These are phyloP conservation scores for Maconellicoccus hirsutus DNA, from an alignment of 1,140 invertebrate species.

Conservation along the genomic window DNA sequence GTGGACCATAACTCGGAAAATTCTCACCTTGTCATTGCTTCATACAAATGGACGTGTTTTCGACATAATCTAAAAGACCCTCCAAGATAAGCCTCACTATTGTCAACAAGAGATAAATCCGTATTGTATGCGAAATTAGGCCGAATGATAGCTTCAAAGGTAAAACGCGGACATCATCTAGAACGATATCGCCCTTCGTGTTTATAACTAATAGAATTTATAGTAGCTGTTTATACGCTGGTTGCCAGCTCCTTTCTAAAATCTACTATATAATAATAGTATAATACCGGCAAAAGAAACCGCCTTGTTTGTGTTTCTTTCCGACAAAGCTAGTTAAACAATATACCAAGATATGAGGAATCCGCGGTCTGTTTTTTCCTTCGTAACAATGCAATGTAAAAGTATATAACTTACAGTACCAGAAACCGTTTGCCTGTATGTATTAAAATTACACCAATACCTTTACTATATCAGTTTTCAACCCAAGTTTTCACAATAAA, in stretches of 20 bases:
- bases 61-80: not conserved
- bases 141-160: not conserved
- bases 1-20: not conserved
- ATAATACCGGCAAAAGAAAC: conserved; percentile 20
- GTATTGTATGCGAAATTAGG: not conserved
- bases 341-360: conserved; percentile 1
- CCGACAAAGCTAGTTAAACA: conserved; percentile 13
- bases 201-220: conserved; percentile 16
- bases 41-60: not conserved
- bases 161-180: not conserved
- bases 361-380: not conserved
- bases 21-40: not conserved
- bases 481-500: too few species aligned
- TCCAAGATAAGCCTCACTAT: not conserved
- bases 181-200: conserved; percentile 18
- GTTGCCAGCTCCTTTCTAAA: not conserved
- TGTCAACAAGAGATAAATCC: too few species aligned
- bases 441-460: too few species aligned
- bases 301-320: conserved; percentile 17
- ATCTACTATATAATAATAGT: not conserved
- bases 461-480: too few species aligned
- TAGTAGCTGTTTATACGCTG: conserved; percentile 18
- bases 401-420: too few species aligned
- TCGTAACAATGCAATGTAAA: not conserved
- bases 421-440: too few species aligned